These are phyloP conservation scores for Dysidea cf. avara DNA, from an alignment of 37 sponge, comb jelly and placozoan genomes.

Conservation along the genomic window DNA sequence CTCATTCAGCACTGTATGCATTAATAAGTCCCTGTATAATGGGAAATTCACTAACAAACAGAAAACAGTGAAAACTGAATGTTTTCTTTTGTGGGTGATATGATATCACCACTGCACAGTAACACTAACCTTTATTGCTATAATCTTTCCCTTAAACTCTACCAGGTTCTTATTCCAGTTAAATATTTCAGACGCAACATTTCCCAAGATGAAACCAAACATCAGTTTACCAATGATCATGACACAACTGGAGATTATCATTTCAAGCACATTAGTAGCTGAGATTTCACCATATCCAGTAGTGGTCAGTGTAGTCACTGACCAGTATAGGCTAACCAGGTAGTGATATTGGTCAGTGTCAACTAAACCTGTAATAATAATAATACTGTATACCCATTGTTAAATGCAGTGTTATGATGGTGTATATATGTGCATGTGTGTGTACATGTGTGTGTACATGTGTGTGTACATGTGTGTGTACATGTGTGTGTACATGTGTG, in stretches of 20 bases:
- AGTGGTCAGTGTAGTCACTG: conserved; percentile 83
- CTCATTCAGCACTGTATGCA: too few relatives aligned
- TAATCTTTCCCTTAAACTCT: conserved; percentile 61
- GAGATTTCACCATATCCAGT: conserved; percentile 47
- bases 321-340: conserved; percentile 84
- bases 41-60: too few relatives aligned
- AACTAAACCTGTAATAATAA: too few relatives aligned
- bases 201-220: conserved; percentile 82
- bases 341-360: too few relatives aligned
- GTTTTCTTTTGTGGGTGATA: too few relatives aligned
- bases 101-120: too few relatives aligned
- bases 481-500: not conserved
- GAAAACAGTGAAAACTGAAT: too few relatives aligned
- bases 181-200: conserved; percentile 65
- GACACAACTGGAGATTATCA: conserved; percentile 62
- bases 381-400: too few relatives aligned
- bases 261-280: conserved; percentile 40
- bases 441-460: conserved; percentile 3
- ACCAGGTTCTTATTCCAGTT: conserved; percentile 67
- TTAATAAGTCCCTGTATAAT: too few relatives aligned
- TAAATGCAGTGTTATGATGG: too few relatives aligned
- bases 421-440: not conserved
- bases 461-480: conserved; percentile 7
- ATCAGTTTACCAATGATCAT: conserved; percentile 74
- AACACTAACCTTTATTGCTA: conserved; percentile 44